Conservation (phyloP, 2,888 invertebrate species). For the Drosophila histrio region DNA sequence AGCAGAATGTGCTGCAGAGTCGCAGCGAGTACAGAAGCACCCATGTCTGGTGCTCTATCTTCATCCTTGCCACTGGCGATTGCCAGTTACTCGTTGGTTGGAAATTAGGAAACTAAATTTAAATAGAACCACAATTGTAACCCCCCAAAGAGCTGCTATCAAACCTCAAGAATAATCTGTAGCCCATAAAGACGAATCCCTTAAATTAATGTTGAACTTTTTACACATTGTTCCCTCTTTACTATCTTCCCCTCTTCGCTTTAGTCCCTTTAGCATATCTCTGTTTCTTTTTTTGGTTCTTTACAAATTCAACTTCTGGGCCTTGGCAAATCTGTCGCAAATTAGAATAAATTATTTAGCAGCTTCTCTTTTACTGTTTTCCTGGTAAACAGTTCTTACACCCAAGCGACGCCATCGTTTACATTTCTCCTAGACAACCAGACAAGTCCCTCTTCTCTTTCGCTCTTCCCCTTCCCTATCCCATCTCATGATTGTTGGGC, state of each 20-base stretch:
- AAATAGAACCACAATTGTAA: neutral
- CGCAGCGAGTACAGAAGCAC: constrained; percentile 1
- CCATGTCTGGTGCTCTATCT: constrained; percentile 5
- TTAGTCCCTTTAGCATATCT: neutral
- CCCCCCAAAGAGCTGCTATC: neutral
- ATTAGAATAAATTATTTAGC: constrained; percentile 74
- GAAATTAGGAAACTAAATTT: constrained; percentile 26
- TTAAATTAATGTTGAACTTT: constrained; percentile 37
- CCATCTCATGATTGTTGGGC: constrained; percentile 30
- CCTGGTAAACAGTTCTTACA: constrained; percentile 38
- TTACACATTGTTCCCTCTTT: constrained; percentile 13
- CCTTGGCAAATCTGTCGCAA: constrained; percentile 55
- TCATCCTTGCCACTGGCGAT: constrained; percentile 17
- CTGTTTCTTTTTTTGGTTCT: neutral
- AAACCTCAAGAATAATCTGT: constrained; percentile 33
- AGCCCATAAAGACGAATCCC: constrained; percentile 29
- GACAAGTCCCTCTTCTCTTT: neutral
- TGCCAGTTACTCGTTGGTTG: constrained; percentile 28
- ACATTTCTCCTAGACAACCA: constrained; percentile 49
- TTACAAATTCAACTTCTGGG: constrained; percentile 29
- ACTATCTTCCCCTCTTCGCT: neutral
- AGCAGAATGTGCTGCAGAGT: constrained; percentile 51
- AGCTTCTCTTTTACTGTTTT: constrained; percentile 43
- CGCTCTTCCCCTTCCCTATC: neutral
- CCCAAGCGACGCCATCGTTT: constrained; percentile 29